Conservation (phyloP, 2,888 invertebrate species). For the Lasioglossum pauxillum region DNA sequence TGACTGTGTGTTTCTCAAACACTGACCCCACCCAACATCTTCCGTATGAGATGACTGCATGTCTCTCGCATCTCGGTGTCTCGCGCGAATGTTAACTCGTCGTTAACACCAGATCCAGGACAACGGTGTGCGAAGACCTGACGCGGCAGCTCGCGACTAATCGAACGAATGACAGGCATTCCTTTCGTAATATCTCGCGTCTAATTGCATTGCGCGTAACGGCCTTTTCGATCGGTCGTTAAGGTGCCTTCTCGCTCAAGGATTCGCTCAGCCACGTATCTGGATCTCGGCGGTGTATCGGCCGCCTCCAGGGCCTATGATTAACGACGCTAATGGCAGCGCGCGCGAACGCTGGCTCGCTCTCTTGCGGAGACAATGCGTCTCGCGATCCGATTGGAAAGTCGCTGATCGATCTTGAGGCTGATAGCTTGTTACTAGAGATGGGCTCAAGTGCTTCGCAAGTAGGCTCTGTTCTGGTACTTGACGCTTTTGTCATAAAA, state of each 20-base stretch:
- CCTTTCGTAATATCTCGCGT: slow-evolving; percentile 66
- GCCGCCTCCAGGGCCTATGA: slow-evolving; percentile 56
- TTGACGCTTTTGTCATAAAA: background rate
- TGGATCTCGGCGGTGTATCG: slow-evolving; percentile 57
- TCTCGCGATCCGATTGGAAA: slow-evolving; percentile 57
- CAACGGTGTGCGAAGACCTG: background rate
- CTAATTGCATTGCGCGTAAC: slow-evolving; percentile 66
- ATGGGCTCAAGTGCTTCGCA: background rate
- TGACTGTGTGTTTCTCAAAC: background rate
- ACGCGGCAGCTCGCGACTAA: slow-evolving; percentile 50
- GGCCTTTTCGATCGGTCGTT: slow-evolving; percentile 70
- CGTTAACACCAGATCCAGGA: background rate
- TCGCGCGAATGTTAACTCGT: background rate
- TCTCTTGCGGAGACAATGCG: slow-evolving; percentile 63
- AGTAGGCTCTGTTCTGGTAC: background rate
- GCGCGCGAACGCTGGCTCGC: background rate
- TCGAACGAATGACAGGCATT: slow-evolving; percentile 68
- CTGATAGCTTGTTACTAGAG: slow-evolving; percentile 51
- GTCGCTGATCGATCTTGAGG: slow-evolving; percentile 61
- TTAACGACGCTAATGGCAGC: slow-evolving; percentile 64
- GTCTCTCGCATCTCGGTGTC: background rate
- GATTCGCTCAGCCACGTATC: slow-evolving; percentile 49
- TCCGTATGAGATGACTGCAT: background rate
- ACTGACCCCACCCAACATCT: background rate
- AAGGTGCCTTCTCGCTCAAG: slow-evolving; percentile 65